phyloP scores from a whole-genome alignment of 1,140 invertebrate genomes.

The Drosophila nannoptera region DNA sequence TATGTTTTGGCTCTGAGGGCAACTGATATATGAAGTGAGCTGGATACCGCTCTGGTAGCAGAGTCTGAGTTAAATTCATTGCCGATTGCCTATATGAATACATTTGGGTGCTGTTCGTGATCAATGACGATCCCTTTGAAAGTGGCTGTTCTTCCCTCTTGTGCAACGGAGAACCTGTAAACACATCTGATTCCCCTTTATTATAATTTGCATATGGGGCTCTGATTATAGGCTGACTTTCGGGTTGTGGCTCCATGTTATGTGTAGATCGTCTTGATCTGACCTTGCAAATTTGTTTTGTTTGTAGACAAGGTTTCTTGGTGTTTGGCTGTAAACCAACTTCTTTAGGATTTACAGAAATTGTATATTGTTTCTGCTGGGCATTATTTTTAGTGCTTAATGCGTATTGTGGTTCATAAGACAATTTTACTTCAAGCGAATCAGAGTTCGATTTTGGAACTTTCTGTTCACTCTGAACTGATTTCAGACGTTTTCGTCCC shows the following conservation, averaged over 20 bases:
- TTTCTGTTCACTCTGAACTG: background rate
- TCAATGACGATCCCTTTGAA: constrained; percentile 2
- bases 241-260: too few species aligned
- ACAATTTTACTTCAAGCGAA: background rate
- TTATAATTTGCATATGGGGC: too few species aligned
- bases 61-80: constrained; percentile 10
- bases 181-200: too few species aligned
- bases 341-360: too few species aligned
- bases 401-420: background rate
- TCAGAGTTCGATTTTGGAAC: background rate
- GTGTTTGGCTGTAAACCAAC: too few species aligned
- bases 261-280: too few species aligned
- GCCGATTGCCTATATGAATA: constrained; percentile 12
- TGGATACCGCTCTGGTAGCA: constrained; percentile 49
- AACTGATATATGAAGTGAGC: constrained; percentile 57
- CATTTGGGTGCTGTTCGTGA: background rate
- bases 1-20: constrained; percentile 17
- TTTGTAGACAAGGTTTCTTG: too few species aligned
- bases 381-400: background rate
- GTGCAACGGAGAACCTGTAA: too few species aligned
- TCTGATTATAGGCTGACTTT: too few species aligned
- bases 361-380: background rate
- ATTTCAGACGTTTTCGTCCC: background rate
- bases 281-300: too few species aligned
- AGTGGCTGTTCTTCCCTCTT: too few species aligned